phyloP scores from a whole-genome alignment of 2,888 invertebrate genomes.

The Drosophila prostipennis region DNA sequence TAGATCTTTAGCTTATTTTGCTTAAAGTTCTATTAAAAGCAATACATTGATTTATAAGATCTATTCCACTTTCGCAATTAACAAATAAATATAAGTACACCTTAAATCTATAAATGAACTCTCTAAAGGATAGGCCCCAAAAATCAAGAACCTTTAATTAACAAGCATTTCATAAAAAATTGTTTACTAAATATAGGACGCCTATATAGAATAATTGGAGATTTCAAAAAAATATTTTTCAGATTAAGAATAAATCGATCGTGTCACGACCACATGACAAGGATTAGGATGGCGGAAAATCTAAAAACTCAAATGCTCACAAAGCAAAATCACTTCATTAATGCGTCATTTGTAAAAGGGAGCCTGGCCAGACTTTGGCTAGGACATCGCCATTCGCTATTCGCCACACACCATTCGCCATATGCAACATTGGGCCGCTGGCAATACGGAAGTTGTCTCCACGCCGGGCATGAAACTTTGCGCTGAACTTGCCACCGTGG shows the following conservation, averaged over 20 bases:
- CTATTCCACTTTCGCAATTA: too few species aligned
- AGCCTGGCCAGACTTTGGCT: constrained; percentile 38
- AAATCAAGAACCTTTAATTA: too few species aligned
- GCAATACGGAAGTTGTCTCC: constrained; percentile 68
- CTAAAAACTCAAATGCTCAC: constrained; percentile 58
- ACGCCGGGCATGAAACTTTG: constrained; percentile 65
- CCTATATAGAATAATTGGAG: too few species aligned
- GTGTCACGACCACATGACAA: constrained; percentile 13
- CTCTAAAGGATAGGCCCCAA: too few species aligned
- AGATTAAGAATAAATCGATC: background rate
- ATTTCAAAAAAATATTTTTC: too few species aligned
- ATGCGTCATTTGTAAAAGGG: constrained; percentile 80
- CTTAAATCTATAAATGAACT: too few species aligned
- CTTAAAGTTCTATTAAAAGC: too few species aligned
- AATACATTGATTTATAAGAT: too few species aligned
- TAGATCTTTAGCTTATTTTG: too few species aligned
- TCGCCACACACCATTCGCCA: constrained; percentile 22
- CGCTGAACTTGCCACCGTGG: constrained; percentile 67
- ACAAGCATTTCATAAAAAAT: too few species aligned
- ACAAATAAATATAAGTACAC: too few species aligned
- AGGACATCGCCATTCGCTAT: constrained; percentile 37
- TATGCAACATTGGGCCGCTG: constrained; percentile 46
- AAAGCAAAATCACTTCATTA: constrained; percentile 83
- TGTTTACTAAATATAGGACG: too few species aligned
- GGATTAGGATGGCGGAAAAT: constrained; percentile 22